Evolutionary conservation across 2,113 vertebrate species (phyloP).

Genomic region (Pyxicephalus adspersus): DNA sequence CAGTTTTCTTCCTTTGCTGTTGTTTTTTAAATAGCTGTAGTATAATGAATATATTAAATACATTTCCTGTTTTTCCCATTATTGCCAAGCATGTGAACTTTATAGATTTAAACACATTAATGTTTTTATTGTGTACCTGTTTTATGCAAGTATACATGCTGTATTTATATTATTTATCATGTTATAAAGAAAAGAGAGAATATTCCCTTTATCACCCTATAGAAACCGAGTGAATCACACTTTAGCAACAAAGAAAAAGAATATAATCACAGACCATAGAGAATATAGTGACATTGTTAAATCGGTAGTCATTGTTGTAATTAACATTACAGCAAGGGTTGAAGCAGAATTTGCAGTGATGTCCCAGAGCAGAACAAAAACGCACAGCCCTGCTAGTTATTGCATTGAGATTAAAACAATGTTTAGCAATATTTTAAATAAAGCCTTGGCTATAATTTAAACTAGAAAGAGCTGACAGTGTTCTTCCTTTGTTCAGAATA

Average conservation of each 20-base stretch:
- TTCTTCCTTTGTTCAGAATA: conserved; percentile 30
- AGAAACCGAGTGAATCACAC: conserved; percentile 35
- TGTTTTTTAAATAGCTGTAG: no score
- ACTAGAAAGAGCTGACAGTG: conserved; percentile 39
- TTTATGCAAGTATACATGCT: neutral
- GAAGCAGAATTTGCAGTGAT: conserved; percentile 34
- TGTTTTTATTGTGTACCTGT: neutral
- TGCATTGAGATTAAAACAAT: conserved; percentile 44
- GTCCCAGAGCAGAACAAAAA: conserved; percentile 16
- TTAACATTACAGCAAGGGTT: conserved; percentile 29
- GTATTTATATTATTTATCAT: conserved; percentile 4
- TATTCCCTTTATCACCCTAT: neutral
- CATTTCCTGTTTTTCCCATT: no score
- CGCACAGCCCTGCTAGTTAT: conserved; percentile 7
- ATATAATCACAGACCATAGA: conserved; percentile 7
- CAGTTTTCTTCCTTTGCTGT: no score
- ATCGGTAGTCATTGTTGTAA: conserved; percentile 41
- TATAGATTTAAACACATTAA: no score
- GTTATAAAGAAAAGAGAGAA: neutral
- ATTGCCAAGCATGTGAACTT: no score
- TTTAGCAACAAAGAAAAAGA: conserved; percentile 30
- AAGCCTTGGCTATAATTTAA: conserved; percentile 37
- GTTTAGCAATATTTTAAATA: conserved; percentile 48
- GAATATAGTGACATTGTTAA: conserved; percentile 35
- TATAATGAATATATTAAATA: no score